phyloP scores from a whole-genome alignment of 2,113 vertebrate genomes.

The Octodon degus region DNA sequence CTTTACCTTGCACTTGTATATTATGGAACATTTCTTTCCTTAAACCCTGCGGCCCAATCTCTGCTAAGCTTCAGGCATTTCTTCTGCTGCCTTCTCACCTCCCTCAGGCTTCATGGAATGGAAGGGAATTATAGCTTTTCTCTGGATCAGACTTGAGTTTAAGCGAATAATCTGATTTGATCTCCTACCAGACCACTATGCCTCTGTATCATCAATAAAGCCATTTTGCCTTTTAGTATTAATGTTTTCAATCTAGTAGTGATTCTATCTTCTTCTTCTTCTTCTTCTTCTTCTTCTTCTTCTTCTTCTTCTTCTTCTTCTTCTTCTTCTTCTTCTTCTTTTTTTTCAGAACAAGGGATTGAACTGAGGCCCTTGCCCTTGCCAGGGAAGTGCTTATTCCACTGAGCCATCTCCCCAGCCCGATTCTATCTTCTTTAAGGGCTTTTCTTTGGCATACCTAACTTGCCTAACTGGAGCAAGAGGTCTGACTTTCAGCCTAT shows the following conservation, averaged over 20 bases:
- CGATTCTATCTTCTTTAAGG: too few relatives aligned
- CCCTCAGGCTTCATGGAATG: not conserved
- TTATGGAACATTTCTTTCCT: not conserved
- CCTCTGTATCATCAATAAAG: not conserved
- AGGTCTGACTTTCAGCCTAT: not conserved
- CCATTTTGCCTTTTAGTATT: not conserved
- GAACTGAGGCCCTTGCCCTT: too few relatives aligned
- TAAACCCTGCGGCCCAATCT: not conserved
- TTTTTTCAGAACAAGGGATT: too few relatives aligned
- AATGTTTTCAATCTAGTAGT: not conserved
- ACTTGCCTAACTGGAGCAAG: not conserved
- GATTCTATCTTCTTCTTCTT: too few relatives aligned
- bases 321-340: too few relatives aligned
- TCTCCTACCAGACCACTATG: not conserved
- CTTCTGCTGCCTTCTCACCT: not conserved
- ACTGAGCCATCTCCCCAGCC: too few relatives aligned
- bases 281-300: too few relatives aligned
- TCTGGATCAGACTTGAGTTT: too few relatives aligned
- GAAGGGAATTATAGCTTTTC: not conserved
- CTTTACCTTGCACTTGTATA: not conserved
- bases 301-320: too few relatives aligned
- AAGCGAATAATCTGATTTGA: too few relatives aligned
- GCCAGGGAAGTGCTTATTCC: too few relatives aligned
- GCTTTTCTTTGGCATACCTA: not conserved
- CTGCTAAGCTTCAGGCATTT: not conserved